Evolutionary conservation across 2,888 invertebrate genomes (phyloP).

Genomic region (Rambutsinella grinnellia): DNA sequence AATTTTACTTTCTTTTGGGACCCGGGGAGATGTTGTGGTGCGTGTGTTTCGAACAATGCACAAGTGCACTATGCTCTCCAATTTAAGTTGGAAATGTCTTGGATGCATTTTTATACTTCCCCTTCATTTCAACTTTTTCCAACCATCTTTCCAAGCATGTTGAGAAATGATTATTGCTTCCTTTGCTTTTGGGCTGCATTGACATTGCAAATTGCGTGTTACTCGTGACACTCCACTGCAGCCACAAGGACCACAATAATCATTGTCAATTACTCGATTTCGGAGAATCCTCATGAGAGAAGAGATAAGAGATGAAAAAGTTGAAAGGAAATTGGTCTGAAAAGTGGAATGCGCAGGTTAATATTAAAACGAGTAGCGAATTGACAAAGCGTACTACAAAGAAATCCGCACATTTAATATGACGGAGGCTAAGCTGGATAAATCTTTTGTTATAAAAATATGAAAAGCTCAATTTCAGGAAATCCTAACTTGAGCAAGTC

Average conservation of each 20-base stretch:
- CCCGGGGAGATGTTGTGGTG: background rate
- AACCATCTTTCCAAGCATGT: background rate
- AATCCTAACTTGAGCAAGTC: too few relatives aligned
- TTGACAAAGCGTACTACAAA: too few relatives aligned
- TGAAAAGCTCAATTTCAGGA: too few relatives aligned
- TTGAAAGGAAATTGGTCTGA: background rate
- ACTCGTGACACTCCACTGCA: background rate
- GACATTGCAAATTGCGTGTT: conserved; percentile 40
- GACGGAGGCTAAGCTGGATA: too few relatives aligned
- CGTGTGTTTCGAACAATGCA: background rate
- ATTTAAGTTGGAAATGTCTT: background rate
- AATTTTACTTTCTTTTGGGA: background rate
- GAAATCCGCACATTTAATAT: too few relatives aligned
- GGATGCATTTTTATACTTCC: background rate
- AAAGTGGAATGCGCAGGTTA: too few relatives aligned
- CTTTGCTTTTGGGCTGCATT: conserved; percentile 12
- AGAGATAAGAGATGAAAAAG: background rate
- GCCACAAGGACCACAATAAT: background rate
- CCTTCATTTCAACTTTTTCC: conserved; percentile 16
- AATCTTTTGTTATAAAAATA: too few relatives aligned
- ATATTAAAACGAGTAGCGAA: too few relatives aligned
- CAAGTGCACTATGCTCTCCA: conserved; percentile 3
- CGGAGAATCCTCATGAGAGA: background rate
- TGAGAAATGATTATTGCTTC: conserved; percentile 50
- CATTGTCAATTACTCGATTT: background rate